A percentile compares a stretch with the other conserved stretches of the same genome.
Evolutionary conservation across 2,113 vertebrate genomes (phyloP).

Genomic region (Sinocyclocheilus rhinocerous): DNA sequence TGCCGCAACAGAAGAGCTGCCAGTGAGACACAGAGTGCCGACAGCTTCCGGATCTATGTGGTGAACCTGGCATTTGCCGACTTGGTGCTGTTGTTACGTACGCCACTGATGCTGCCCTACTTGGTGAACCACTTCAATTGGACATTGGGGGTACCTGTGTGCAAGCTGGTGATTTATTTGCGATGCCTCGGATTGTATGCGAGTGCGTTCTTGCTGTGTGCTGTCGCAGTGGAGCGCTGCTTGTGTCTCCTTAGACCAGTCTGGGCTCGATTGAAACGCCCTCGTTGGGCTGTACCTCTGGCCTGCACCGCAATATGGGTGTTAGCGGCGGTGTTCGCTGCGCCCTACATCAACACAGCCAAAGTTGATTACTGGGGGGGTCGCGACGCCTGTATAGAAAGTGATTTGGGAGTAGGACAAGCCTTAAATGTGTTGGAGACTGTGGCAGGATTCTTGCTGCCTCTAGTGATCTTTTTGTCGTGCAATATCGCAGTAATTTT

Average conservation of each 20-base stretch:
- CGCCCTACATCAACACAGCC: conserved; percentile 68
- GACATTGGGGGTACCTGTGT: conserved; percentile 67
- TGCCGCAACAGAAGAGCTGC: conserved; percentile 54
- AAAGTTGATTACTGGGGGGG: rapidly evolving
- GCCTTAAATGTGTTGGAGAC: conserved; percentile 70
- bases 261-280: conserved; percentile 73
- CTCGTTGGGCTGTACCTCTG: conserved; percentile 73
- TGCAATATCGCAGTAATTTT: conserved; percentile 75
- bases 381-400: conserved; percentile 58
- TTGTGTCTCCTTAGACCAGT: conserved; percentile 76
- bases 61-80: conserved; percentile 77
- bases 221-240: conserved; percentile 77
- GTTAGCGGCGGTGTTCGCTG: conserved; percentile 61
- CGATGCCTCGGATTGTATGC: conserved; percentile 74
- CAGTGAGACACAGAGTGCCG: conserved; percentile 67
- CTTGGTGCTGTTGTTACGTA: conserved; percentile 74
- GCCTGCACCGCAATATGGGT: conserved; percentile 70
- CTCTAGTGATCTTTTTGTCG: conserved; percentile 73
- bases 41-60: conserved; percentile 76
- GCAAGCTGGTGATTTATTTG: conserved; percentile 71
- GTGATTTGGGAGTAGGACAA: rapidly evolving
- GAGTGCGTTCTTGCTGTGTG: conserved; percentile 74
- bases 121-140: conserved; percentile 65
- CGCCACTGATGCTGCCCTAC: conserved; percentile 72
- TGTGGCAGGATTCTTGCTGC: conserved; percentile 71